Evolutionary conservation across 2,113 vertebrate species (phyloP).

Genomic region (Mesitornis unicolor): DNA sequence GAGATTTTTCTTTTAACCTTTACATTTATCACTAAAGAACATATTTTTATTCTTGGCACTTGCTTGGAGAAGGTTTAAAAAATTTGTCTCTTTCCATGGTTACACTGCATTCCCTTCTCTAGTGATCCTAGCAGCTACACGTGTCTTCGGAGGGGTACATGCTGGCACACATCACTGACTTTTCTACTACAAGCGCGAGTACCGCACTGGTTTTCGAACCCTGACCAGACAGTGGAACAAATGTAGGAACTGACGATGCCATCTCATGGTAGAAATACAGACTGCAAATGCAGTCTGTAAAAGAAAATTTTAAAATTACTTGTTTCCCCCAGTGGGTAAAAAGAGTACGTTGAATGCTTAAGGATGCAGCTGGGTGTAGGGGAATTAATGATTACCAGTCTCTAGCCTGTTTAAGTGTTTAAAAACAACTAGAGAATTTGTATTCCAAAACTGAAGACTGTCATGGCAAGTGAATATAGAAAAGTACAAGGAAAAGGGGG

Average conservation of each 20-base stretch:
- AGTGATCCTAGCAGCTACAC: neutral
- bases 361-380: neutral
- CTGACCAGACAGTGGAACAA: accelerated
- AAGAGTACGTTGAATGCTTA: neutral
- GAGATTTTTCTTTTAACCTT: constrained; percentile 18
- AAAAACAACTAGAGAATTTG: neutral
- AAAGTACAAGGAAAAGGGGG: neutral
- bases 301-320: neutral
- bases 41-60: neutral
- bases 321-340: neutral
- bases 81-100: neutral
- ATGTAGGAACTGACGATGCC: neutral
- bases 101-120: neutral
- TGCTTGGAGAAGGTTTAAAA: neutral
- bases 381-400: neutral
- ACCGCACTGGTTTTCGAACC: neutral
- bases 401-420: neutral
- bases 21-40: neutral
- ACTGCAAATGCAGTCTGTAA: neutral
- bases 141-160: accelerated
- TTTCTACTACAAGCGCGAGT: neutral
- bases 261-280: neutral
- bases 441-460: neutral
- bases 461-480: neutral
- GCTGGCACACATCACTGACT: neutral